Evolutionary conservation across 2,797 vertebrate species (phyloP), one percentile per base, ranked within the genome.

Genomic region (Pangasius mekongensis): DNA sequence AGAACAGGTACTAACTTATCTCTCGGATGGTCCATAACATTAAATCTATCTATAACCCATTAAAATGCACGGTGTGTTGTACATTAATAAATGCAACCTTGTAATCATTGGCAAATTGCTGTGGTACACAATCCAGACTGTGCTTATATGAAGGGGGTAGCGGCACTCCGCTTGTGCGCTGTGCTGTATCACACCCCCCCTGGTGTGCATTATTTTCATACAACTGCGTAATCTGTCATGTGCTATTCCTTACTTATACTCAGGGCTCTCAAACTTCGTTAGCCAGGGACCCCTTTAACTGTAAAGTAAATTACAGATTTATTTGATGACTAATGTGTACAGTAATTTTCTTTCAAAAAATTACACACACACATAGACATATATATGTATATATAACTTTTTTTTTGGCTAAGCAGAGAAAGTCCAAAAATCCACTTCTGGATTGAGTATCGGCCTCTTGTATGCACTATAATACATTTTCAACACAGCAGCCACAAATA

Each of bases 401-500:
- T 30, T 11, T 47, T 43, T 24, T 73, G 3, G 43, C n/a, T 16
- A 56, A 56, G 52, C 52, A 20, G 27, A 39, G 20, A 73, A 30
- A 66, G 8, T 8, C 39, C 39, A 54, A 33, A 54, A 30, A 33
- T 30, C 30, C 27, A 8, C 7, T 54, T 78, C 20, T 78, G 13
- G 14, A 3, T 9, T 2, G n/a, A 33, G 27, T 56, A 78, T 78
- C 18, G 2, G 33, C 27, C 56, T 27, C 22, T 13, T 39, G 33
- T 27, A 62, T 43, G 56, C 22, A 5, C 30, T 36, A 6, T 27
- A 22, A 24, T 58, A 36, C 77, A 80, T 82, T 82, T 82, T 60
- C 33, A 43, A 39, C 78, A 82, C 33, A 82, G 56, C 78, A 43
- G 54, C 78, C 54, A 60, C 36, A 39, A 81, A 81, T 81, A 22